phyloP scores from a whole-genome alignment of 2,888 invertebrate genomes.

The Cosmia trapezina region DNA sequence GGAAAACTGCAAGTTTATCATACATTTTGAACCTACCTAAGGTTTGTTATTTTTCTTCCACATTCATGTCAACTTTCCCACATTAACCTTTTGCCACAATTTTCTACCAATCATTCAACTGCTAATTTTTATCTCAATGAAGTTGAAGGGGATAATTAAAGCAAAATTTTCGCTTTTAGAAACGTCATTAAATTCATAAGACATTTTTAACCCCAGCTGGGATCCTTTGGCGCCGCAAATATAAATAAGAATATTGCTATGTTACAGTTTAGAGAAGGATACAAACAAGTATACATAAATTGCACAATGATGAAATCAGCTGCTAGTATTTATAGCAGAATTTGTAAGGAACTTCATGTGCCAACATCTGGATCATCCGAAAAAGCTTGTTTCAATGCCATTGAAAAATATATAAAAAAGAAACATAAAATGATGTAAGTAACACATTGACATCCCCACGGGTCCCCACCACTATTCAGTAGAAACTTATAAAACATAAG shows the following conservation, averaged over 20 bases:
- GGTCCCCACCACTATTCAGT: background rate
- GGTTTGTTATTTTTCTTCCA: slow-evolving; percentile 79
- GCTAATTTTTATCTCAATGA: background rate
- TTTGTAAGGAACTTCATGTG: slow-evolving; percentile 93
- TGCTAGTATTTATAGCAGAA: slow-evolving; percentile 94
- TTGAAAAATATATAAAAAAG: slow-evolving; percentile 93
- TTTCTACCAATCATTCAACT: background rate
- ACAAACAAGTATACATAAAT: slow-evolving; percentile 94
- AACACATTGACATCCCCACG: background rate
- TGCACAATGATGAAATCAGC: slow-evolving; percentile 97
- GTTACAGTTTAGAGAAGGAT: slow-evolving; percentile 88
- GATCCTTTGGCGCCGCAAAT: background rate
- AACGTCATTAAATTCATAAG: background rate
- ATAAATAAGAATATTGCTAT: slow-evolving; percentile 2
- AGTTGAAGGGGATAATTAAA: background rate
- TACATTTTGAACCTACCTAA: slow-evolving; percentile 92
- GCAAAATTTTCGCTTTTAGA: background rate
- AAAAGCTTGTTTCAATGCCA: slow-evolving; percentile 91
- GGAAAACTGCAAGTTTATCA: slow-evolving; percentile 97
- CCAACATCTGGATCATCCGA: slow-evolving; percentile 90
- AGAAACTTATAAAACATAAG: background rate
- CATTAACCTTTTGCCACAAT: background rate
- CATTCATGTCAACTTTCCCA: background rate
- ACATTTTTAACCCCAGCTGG: background rate
- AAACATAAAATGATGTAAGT: slow-evolving; percentile 94